Percentiles rank a stretch among this genome's conserved stretches.
Evolutionary conservation across 2,888 invertebrate genomes (phyloP).

Genomic region (Pogonocherus hispidulus): DNA sequence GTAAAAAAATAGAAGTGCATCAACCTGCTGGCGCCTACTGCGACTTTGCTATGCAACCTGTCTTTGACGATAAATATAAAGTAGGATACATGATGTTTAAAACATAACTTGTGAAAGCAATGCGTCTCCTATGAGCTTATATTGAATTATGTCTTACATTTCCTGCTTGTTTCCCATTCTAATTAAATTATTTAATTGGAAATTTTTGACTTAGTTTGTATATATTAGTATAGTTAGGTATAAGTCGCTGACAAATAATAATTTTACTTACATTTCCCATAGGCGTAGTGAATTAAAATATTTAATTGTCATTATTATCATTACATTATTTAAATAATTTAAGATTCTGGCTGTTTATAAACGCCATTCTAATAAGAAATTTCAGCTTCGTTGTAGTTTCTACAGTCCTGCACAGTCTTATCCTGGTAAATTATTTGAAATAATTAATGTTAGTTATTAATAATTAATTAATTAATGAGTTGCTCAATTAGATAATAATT

Average conservation of each 20-base stretch:
- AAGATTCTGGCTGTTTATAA: too few species aligned
- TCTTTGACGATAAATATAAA: slow-evolving; percentile 15
- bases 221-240: too few species aligned
- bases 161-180: slow-evolving; percentile 16
- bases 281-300: neutral
- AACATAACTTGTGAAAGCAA: slow-evolving; percentile 3
- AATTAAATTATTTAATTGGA: slow-evolving; percentile 16
- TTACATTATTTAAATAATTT: too few species aligned
- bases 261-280: neutral
- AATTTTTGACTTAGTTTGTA: neutral
- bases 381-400: too few species aligned
- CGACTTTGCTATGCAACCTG: neutral
- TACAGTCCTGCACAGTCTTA: too few species aligned
- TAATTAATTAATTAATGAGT: too few species aligned
- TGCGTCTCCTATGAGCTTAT: neutral
- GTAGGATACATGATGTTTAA: too few species aligned
- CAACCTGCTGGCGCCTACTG: slow-evolving; percentile 39
- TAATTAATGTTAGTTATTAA: too few species aligned
- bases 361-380: too few species aligned
- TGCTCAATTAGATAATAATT: too few species aligned
- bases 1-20: slow-evolving; percentile 35
- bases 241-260: neutral
- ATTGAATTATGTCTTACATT: slow-evolving; percentile 13
- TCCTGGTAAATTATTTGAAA: too few species aligned
- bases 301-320: too few species aligned